Percentiles rank a stretch among this genome's conserved stretches.
phyloP scores from a whole-genome alignment of 2,113 vertebrate genomes.

The Tyrannus savana region DNA sequence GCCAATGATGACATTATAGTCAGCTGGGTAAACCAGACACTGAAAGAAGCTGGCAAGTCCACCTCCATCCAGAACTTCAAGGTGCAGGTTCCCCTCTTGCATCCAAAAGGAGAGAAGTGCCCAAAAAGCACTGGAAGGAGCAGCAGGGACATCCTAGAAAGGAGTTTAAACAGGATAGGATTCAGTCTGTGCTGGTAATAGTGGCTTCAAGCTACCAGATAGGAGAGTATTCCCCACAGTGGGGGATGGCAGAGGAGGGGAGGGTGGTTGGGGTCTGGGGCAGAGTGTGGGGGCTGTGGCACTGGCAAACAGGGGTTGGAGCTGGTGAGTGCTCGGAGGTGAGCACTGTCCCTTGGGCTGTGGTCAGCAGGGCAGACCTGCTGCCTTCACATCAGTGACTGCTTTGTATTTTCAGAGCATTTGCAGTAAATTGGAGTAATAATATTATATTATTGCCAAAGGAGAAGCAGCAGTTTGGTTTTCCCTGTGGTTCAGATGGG shows the following conservation, averaged over 20 bases:
- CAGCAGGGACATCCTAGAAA: not conserved
- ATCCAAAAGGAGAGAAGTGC: not conserved
- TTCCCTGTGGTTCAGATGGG: not conserved
- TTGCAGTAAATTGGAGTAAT: not conserved
- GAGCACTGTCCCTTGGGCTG: not conserved
- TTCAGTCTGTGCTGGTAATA: not conserved
- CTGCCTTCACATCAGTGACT: not conserved
- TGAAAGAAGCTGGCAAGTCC: conserved; percentile 85
- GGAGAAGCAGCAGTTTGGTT: not conserved
- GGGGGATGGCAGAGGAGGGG: not conserved
- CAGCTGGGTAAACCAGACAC: conserved; percentile 91
- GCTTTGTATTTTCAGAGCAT: not conserved
- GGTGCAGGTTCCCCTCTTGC: conserved; percentile 67
- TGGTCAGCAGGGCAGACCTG: not conserved
- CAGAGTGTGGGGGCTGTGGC: not conserved
- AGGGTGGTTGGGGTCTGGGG: not conserved
- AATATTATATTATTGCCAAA: not conserved
- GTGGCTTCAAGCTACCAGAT: not conserved
- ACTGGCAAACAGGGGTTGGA: not conserved
- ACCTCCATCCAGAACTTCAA: conserved; percentile 93
- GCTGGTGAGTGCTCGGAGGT: not conserved
- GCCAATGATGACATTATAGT: conserved; percentile 93
- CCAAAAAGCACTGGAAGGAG: not conserved
- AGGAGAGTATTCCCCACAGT: not conserved
- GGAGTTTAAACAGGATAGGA: not conserved